Base-by-base conservation (phyloP, 2,113 vertebrate genomes). In the Terrapene triunguis region DNA sequence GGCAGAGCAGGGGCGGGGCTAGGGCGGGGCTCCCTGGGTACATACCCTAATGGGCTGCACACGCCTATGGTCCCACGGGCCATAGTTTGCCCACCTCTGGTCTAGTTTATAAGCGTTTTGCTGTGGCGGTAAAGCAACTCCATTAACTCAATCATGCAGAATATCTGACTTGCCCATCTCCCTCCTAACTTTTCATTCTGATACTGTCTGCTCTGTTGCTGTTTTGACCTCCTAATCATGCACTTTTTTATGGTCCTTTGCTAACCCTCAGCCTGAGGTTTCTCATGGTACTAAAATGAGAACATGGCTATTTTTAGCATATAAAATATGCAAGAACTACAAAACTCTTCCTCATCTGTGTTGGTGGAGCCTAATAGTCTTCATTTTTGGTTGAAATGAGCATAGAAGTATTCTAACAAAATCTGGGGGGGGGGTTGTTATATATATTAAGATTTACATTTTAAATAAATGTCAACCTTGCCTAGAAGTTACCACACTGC, bases 231-330 rank as follows among this genome's bases (percentile, higher is more conserved):
- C 88, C 84, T 92, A 88, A 87, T 83, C 89, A 94, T 65, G 44
- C 35, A 92, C 55, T 72, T 92, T 95, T 96, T 65, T 59, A 22
- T 21, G 87, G 90, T 94, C 92, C 92, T 95, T 97, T 53, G 48
- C 85, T 96, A 90, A 92, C 80, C 84, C 83, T 94, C 95, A 92
- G 79, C 89, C 84, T 91, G 74, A 27, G 84, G 95, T 84, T 98
- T 96, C 95, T 96, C 91, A 79, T 90, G 90, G 92, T 95, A 19
- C 62, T 91, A 8, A 95, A 97, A 88, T 51, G 72, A 97, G 76
- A 88, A 80, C 65, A 53, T 11, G 2, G 54, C 93, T 97, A 94
- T 96, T 97, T 97, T 97, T 97, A 97, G 95, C 84, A 88, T 3
- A 6, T n/a, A 81, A 89, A 97, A 96, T 89, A 96, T 97, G 90